Conservation (phyloP, 1,140 invertebrate species). For the Sipha flava region DNA sequence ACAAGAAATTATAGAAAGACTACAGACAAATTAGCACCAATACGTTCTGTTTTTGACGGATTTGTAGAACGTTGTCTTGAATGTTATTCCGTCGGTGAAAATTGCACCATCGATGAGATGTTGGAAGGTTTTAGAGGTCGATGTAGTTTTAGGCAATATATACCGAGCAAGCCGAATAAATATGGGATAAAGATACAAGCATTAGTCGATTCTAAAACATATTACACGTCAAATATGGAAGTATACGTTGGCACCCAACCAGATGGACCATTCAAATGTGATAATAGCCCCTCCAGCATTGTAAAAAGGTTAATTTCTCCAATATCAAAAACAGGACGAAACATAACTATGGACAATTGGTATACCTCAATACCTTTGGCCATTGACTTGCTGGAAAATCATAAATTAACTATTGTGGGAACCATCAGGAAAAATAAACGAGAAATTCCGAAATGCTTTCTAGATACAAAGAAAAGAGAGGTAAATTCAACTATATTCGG, state of each 20-base stretch:
- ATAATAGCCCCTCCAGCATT: conserved; percentile 33
- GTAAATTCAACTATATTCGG: too few relatives aligned
- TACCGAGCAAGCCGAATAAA: too few relatives aligned
- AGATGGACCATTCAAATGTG: conserved; percentile 39
- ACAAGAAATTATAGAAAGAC: conserved; percentile 37
- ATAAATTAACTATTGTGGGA: conserved; percentile 37
- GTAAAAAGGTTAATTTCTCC: background rate
- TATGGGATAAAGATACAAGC: conserved; percentile 46
- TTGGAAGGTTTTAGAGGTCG: conserved; percentile 42
- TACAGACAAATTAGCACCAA: conserved; percentile 40
- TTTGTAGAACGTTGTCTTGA: conserved; percentile 39
- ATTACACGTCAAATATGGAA: conserved; percentile 41
- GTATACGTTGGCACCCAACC: conserved; percentile 42
- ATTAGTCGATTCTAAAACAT: conserved; percentile 40
- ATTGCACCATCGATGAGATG: conserved; percentile 40
- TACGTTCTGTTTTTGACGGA: conserved; percentile 40
- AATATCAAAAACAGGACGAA: conserved; percentile 33
- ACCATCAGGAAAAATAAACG: conserved; percentile 45
- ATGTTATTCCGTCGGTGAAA: background rate
- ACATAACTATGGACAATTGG: conserved; percentile 40
- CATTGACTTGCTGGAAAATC: conserved; percentile 17
- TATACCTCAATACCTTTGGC: conserved; percentile 34
- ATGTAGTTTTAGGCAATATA: too few relatives aligned
- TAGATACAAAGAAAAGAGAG: too few relatives aligned
- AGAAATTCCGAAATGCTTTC: too few relatives aligned